A percentile compares a stretch with the other conserved stretches of the same genome.
phyloP scores from a whole-genome alignment of 2,113 vertebrate species.

The Apaloderma vittatum region DNA sequence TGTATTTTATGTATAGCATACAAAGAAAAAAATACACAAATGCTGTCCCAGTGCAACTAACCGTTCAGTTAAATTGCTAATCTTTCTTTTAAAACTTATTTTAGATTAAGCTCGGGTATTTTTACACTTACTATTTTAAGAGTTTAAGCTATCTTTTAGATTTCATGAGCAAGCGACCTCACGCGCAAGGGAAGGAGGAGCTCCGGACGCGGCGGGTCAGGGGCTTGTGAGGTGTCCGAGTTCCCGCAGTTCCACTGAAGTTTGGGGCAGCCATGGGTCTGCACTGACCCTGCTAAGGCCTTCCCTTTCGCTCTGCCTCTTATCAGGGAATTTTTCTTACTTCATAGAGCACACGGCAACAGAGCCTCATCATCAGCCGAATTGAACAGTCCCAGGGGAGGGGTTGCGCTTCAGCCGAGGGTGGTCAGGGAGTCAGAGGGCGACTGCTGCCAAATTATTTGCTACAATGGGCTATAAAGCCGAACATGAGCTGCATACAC shows the following conservation, averaged over 20 bases:
- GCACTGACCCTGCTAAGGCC: not conserved
- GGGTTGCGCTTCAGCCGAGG: not conserved
- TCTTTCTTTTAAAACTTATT: slow-evolving; percentile 46
- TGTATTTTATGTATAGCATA: not conserved
- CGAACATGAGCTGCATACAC: not conserved
- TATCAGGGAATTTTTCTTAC: not conserved
- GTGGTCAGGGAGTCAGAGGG: not conserved
- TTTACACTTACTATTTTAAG: not conserved
- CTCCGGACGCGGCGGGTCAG: rapidly evolving
- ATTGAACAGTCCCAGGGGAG: not conserved
- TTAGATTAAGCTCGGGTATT: slow-evolving; percentile 37
- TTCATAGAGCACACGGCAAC: not conserved
- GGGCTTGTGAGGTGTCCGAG: not conserved
- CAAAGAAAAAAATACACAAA: not conserved
- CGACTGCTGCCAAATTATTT: not conserved
- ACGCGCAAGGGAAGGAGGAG: not conserved
- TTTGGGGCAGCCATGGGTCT: rapidly evolving
- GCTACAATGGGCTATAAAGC: not conserved
- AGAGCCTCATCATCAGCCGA: not conserved
- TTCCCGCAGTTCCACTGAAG: not conserved
- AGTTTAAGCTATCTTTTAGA: not conserved
- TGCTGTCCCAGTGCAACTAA: not conserved
- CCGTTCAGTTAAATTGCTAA: not conserved
- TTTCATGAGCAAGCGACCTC: not conserved
- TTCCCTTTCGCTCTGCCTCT: not conserved